Percentiles rank a stretch among this genome's conserved stretches.
Conservation (phyloP, 2,888 invertebrate species). For the Aphidoletes aphidimyza region DNA sequence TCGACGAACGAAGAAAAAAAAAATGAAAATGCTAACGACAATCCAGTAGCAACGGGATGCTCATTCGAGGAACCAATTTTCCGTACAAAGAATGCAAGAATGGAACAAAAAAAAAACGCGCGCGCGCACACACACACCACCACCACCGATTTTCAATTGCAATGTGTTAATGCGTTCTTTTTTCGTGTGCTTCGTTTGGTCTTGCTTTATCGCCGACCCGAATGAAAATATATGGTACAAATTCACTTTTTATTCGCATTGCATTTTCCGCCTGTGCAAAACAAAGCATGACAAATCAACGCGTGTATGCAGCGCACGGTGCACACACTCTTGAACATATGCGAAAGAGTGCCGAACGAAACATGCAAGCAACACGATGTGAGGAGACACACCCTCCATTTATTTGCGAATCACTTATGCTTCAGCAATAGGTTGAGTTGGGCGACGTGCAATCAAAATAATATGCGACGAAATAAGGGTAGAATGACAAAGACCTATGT, state of each 20-base stretch:
- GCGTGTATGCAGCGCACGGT: slow-evolving; percentile 20
- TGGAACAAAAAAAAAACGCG: neutral
- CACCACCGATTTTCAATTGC: neutral
- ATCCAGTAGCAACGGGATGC: neutral
- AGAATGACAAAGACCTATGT: slow-evolving; percentile 19
- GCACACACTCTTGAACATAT: slow-evolving; percentile 33
- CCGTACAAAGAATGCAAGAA: neutral
- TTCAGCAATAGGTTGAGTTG: neutral
- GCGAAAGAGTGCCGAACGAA: neutral
- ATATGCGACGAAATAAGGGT: slow-evolving; percentile 1
- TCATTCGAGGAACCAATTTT: neutral
- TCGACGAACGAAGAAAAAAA: too few species aligned
- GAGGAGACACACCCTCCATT: slow-evolving; percentile 23
- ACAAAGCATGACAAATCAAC: slow-evolving; percentile 38
- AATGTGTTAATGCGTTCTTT: slow-evolving; percentile 38
- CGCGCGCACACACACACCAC: too few species aligned
- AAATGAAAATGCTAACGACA: slow-evolving; percentile 9
- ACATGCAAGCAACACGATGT: neutral
- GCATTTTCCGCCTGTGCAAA: neutral
- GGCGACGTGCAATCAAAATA: neutral
- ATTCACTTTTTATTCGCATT: neutral
- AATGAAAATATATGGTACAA: slow-evolving; percentile 37
- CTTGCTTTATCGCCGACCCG: neutral
- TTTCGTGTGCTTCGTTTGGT: neutral
- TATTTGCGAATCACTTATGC: slow-evolving; percentile 15